Conservation (phyloP, 1,140 invertebrate species). For the Oreohelix idahoensis region DNA sequence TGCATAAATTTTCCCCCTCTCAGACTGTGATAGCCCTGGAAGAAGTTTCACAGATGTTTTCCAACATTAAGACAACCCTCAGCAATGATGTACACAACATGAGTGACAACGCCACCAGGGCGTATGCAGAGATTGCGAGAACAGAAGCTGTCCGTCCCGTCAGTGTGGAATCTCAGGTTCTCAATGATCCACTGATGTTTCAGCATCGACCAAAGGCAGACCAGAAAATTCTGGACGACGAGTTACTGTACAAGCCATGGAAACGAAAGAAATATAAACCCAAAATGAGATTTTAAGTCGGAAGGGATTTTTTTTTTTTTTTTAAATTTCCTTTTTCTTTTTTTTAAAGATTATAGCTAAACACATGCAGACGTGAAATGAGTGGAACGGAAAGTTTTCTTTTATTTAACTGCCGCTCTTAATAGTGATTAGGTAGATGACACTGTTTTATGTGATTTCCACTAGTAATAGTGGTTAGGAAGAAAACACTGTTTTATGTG, state of each 20-base stretch:
- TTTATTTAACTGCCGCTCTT: too few relatives aligned
- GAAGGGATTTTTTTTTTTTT: not conserved
- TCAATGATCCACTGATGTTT: conserved; percentile 55
- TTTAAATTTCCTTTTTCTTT: too few relatives aligned
- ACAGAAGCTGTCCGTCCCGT: conserved; percentile 47
- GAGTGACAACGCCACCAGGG: conserved; percentile 20
- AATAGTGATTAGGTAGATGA: too few relatives aligned
- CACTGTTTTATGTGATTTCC: too few relatives aligned
- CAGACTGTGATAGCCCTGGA: conserved; percentile 61
- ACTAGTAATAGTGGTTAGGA: too few relatives aligned
- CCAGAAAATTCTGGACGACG: conserved; percentile 45
- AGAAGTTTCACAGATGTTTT: conserved; percentile 58
- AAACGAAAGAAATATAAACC: not conserved
- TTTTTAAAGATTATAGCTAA: too few relatives aligned
- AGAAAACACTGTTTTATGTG: too few relatives aligned
- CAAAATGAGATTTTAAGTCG: not conserved
- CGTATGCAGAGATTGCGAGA: not conserved
- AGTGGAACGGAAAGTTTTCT: too few relatives aligned
- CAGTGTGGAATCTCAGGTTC: conserved; percentile 56
- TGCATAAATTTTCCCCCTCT: conserved; percentile 42
- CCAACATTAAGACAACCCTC: conserved; percentile 52
- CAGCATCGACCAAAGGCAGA: conserved; percentile 38
- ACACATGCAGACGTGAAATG: too few relatives aligned
- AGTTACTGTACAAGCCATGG: conserved; percentile 36
- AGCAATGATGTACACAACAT: conserved; percentile 54